Conservation (phyloP, 2,797 vertebrate genomes). For the Myiothlypis coronata region DNA sequence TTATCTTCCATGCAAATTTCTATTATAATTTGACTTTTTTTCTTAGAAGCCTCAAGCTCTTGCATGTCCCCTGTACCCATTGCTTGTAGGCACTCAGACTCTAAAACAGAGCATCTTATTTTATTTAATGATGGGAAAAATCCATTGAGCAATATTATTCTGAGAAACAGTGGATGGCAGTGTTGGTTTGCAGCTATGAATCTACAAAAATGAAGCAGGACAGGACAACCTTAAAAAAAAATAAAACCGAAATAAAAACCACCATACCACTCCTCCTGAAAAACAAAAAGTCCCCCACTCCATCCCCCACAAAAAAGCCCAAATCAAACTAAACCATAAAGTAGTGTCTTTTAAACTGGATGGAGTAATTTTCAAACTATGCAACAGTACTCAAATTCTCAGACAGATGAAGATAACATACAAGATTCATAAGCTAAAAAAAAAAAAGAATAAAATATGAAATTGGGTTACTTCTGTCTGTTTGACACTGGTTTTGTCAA, state of each 20-base stretch:
- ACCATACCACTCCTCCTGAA: accelerated
- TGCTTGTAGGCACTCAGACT: background rate
- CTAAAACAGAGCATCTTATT: background rate
- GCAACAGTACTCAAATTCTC: background rate
- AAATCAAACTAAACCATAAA: background rate
- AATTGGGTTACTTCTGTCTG: background rate
- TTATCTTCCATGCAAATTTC: background rate
- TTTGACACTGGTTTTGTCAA: background rate
- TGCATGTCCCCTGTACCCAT: accelerated
- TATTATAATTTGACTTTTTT: background rate
- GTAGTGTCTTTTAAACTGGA: background rate
- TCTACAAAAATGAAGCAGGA: background rate
- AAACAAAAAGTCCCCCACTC: background rate
- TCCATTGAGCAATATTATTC: background rate
- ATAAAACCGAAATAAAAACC: accelerated
- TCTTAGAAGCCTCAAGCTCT: background rate
- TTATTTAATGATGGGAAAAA: background rate
- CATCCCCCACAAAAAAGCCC: accelerated
- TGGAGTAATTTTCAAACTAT: background rate
- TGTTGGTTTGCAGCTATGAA: constrained; percentile 45
- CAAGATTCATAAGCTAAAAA: background rate
- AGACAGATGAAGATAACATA: background rate
- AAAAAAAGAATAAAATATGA: accelerated
- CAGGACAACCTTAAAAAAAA: background rate
- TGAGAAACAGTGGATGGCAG: constrained; percentile 43